Evolutionary conservation across 2,888 invertebrate species (phyloP).

Genomic region (Chrysopilus asiliformis): DNA sequence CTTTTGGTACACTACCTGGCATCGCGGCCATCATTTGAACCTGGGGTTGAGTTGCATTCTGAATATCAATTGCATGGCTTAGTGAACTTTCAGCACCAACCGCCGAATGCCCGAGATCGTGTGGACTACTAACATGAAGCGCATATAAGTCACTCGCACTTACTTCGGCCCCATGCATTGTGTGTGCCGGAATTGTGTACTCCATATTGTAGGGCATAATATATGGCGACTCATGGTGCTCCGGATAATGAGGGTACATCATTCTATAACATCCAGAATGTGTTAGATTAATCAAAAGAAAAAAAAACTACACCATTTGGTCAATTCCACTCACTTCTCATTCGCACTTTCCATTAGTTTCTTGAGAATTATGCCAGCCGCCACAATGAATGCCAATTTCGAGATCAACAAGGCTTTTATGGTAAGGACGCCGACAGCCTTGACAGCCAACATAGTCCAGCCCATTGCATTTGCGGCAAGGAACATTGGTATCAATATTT

Average conservation of each 20-base stretch:
- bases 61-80: conserved; percentile 29
- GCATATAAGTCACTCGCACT: conserved; percentile 27
- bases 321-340: conserved; percentile 30
- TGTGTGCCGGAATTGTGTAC: conserved; percentile 24
- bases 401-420: conserved; percentile 56
- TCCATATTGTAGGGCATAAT: conserved; percentile 37
- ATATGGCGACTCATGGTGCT: conserved; percentile 24
- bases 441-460: conserved; percentile 45
- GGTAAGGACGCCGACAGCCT: conserved; percentile 47
- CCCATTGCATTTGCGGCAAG: conserved; percentile 56
- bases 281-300: too few relatives aligned
- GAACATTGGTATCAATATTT: conserved; percentile 50
- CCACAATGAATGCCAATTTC: conserved; percentile 52
- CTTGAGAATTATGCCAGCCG: conserved; percentile 46
- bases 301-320: neutral
- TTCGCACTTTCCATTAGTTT: conserved; percentile 45
- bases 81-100: conserved; percentile 21
- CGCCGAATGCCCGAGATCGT: conserved; percentile 22
- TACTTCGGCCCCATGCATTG: conserved; percentile 24
- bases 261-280: too few relatives aligned
- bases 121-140: conserved; percentile 22
- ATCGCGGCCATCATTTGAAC: conserved; percentile 26
- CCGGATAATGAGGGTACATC: conserved; percentile 31
- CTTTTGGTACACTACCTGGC: conserved; percentile 25
- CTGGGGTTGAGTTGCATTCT: conserved; percentile 23